Evolutionary conservation across 1,140 invertebrate genomes (phyloP).

Genomic region (Anoplolepis gracilipes): DNA sequence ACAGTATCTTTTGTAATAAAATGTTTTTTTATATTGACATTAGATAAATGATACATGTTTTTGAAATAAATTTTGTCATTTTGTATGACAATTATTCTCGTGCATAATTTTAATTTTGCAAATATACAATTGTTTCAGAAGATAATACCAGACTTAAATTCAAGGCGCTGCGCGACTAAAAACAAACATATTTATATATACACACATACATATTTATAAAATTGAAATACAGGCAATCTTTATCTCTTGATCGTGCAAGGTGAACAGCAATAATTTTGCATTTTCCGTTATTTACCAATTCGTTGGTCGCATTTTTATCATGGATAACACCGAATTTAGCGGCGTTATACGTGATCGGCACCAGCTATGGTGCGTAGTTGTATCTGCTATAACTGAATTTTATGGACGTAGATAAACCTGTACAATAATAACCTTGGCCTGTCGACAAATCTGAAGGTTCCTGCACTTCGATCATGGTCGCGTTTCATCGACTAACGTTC

Average conservation of each 20-base stretch:
- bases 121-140: not conserved
- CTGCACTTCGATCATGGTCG: constrained; percentile 32
- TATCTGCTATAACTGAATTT: constrained; percentile 61
- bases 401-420: constrained; percentile 56
- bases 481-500: constrained; percentile 38
- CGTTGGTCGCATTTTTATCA: constrained; percentile 27
- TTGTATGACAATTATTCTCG: not conserved
- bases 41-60: not conserved
- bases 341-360: not conserved
- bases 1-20: constrained; percentile 5
- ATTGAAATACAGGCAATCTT: not conserved
- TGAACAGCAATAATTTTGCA: not conserved
- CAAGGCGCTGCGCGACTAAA: not conserved
- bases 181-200: not conserved
- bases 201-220: not conserved
- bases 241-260: not conserved
- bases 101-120: constrained; percentile 4
- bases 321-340: not conserved
- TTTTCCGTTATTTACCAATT: not conserved
- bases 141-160: constrained; percentile 4
- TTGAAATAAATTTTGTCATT: constrained; percentile 16
- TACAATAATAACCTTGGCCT: constrained; percentile 63
- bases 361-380: not conserved
- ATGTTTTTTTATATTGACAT: constrained; percentile 29
- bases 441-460: constrained; percentile 41